Evolutionary conservation across 2,888 invertebrate genomes (phyloP).

Genomic region (Notodromas monacha): DNA sequence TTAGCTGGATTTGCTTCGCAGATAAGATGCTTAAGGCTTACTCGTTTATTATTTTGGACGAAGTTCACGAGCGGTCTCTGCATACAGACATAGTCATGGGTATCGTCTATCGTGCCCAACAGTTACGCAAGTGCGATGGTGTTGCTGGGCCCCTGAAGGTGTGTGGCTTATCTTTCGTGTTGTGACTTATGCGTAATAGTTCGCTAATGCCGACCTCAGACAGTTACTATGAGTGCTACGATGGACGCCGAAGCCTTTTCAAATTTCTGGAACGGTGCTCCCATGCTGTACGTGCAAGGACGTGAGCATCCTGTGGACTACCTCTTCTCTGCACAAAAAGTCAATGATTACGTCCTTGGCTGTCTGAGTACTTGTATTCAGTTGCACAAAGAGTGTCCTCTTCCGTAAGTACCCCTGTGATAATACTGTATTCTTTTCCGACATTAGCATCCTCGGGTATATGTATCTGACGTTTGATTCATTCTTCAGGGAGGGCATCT

Average conservation of each 20-base stretch:
- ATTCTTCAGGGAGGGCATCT: slow-evolving; percentile 47
- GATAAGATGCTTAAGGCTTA: slow-evolving; percentile 42
- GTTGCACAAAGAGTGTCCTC: slow-evolving; percentile 43
- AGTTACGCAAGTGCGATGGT: slow-evolving; percentile 19
- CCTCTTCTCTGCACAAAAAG: neutral
- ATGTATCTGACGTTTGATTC: slow-evolving; percentile 9
- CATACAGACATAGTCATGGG: slow-evolving; percentile 78
- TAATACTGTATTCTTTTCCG: slow-evolving; percentile 1
- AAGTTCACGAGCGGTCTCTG: slow-evolving; percentile 77
- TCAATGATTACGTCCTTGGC: slow-evolving; percentile 50
- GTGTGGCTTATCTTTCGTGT: neutral
- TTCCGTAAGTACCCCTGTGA: slow-evolving; percentile 29
- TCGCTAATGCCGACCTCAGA: slow-evolving; percentile 19
- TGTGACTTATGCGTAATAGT: slow-evolving; percentile 1
- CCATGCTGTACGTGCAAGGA: slow-evolving; percentile 62
- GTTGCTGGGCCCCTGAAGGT: neutral
- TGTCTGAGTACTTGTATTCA: slow-evolving; percentile 58
- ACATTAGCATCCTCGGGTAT: slow-evolving; percentile 7
- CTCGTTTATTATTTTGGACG: slow-evolving; percentile 53
- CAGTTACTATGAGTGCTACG: slow-evolving; percentile 73
- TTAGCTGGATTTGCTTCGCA: slow-evolving; percentile 11
- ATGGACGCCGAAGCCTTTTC: slow-evolving; percentile 84
- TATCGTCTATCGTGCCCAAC: slow-evolving; percentile 58
- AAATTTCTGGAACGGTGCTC: slow-evolving; percentile 51
- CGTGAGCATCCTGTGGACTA: slow-evolving; percentile 33